Base-by-base conservation (phyloP, 2,797 vertebrate species). In the Rhinichthys osculus region DNA sequence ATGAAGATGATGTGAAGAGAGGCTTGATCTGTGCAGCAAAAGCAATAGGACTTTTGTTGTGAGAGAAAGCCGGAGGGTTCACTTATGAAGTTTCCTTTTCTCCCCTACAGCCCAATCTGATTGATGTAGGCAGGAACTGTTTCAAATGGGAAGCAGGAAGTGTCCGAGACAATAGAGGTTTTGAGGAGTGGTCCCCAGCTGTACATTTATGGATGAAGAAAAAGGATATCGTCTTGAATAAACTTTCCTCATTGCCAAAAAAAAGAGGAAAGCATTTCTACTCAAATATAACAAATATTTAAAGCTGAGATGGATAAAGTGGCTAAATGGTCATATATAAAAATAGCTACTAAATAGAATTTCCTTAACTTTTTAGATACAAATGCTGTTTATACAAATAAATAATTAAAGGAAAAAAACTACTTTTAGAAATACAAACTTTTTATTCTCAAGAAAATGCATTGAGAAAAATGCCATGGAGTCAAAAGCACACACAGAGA, bases 81-180 rank as follows among this genome's bases (percentile, higher is more conserved):
- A 86, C 71, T 87, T 89, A 86, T 88, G 90, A 89, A 85, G 93
- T 93, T 94, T 95, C 94, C 94, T 94, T 90, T 84, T 87, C 38
- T 90, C 85, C 88, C 83, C 88, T 83, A 81, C 91, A 91, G 90
- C 91, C 93, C 92, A 92, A 93, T 92, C 90, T 90, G 89, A 90
- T 91, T 87, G 47, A 79, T 86, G 89, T 90, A 91, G 91, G 91
- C 93, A 93, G 95, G 94, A 95, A 92, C 88, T 90, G 77, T 77
- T 86, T 88, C 88, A 85, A 87, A 89, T 89, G 91, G 92, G 92
- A 91, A 95, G 90, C 92, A 94, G 95, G 95, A 95, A 94, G 91
- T 27, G 91, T 83, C 91, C 92, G 93, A 92, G 92, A 95, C 95
- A 95, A 95, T 94, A 92, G 84, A 91, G 91, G 73, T 67, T 89